A percentile compares a stretch with the other conserved stretches of the same genome.
phyloP scores from a whole-genome alignment of 2,113 vertebrate species.

The Nanorana parkeri region DNA sequence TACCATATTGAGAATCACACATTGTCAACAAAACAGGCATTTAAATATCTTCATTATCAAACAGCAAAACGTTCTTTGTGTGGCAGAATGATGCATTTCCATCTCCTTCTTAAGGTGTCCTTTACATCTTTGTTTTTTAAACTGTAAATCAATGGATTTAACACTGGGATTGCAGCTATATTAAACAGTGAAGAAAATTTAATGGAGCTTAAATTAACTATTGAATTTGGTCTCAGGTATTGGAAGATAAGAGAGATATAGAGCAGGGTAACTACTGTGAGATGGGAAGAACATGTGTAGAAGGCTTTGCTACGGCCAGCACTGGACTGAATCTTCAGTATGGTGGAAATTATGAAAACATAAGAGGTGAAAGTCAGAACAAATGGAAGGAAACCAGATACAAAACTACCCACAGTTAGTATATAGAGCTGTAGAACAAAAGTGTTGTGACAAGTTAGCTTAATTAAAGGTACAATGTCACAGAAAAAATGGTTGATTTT shows the following conservation, averaged over 20 bases:
- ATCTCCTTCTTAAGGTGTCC: slow-evolving; percentile 50
- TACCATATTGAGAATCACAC: no score
- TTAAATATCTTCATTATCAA: no score
- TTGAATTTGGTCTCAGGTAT: slow-evolving; percentile 59
- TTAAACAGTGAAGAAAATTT: slow-evolving; percentile 64
- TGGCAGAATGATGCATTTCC: no score
- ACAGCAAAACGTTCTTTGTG: no score
- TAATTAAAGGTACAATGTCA: slow-evolving; percentile 64
- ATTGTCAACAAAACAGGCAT: no score
- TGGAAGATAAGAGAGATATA: slow-evolving; percentile 56
- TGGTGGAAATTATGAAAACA: slow-evolving; percentile 43
- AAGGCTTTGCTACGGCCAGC: slow-evolving; percentile 60
- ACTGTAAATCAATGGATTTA: slow-evolving; percentile 61
- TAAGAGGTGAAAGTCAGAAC: slow-evolving; percentile 61
- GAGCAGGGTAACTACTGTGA: slow-evolving; percentile 60
- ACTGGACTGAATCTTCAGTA: slow-evolving; percentile 55
- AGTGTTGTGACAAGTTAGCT: slow-evolving; percentile 63
- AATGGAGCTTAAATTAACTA: slow-evolving; percentile 54
- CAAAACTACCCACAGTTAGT: slow-evolving; percentile 56
- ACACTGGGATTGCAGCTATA: slow-evolving; percentile 56
- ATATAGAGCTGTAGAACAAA: slow-evolving; percentile 55
- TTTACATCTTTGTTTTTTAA: slow-evolving; percentile 48
- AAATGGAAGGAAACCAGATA: slow-evolving; percentile 55
- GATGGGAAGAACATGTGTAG: slow-evolving; percentile 65
- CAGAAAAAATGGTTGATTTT: slow-evolving; percentile 64